A percentile compares a stretch with the other conserved stretches of the same genome.
Evolutionary conservation across 2,113 vertebrate genomes (phyloP).

Genomic region (Delphinapterus leucas): DNA sequence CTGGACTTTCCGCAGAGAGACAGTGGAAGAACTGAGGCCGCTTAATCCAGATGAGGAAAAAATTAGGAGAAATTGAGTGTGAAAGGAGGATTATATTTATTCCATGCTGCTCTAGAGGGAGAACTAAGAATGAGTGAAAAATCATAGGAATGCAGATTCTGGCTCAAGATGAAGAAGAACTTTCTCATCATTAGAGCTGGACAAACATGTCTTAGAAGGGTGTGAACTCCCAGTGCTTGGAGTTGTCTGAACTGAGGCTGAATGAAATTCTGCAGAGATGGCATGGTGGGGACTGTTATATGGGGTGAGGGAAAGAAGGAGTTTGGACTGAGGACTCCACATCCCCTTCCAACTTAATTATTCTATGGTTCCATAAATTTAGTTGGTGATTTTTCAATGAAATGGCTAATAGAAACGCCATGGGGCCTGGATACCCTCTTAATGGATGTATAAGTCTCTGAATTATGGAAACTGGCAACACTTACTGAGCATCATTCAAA

Average conservation of each 20-base stretch:
- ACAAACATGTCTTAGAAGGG: neutral
- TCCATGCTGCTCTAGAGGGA: neutral
- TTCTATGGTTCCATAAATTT: neutral
- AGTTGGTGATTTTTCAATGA: slow-evolving; percentile 6
- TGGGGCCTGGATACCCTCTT: neutral
- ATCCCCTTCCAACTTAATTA: neutral
- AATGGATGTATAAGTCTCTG: neutral
- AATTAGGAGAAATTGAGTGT: neutral
- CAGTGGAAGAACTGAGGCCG: neutral
- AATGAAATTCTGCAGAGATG: neutral
- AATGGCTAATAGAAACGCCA: neutral
- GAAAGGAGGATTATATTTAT: neutral
- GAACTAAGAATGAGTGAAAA: neutral
- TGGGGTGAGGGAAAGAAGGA: neutral
- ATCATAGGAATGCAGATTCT: neutral
- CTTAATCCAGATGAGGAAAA: no score
- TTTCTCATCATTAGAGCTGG: neutral
- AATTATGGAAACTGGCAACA: slow-evolving; percentile 48
- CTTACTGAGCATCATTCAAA: slow-evolving; percentile 21
- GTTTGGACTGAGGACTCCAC: neutral
- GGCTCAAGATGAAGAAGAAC: neutral
- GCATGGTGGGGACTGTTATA: neutral
- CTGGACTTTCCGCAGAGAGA: neutral
- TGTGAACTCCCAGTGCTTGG: neutral
- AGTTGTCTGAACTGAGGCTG: neutral